These are phyloP conservation scores for Campoletis sonorensis DNA, from an alignment of 1,140 invertebrate species.

Conservation along the genomic window DNA sequence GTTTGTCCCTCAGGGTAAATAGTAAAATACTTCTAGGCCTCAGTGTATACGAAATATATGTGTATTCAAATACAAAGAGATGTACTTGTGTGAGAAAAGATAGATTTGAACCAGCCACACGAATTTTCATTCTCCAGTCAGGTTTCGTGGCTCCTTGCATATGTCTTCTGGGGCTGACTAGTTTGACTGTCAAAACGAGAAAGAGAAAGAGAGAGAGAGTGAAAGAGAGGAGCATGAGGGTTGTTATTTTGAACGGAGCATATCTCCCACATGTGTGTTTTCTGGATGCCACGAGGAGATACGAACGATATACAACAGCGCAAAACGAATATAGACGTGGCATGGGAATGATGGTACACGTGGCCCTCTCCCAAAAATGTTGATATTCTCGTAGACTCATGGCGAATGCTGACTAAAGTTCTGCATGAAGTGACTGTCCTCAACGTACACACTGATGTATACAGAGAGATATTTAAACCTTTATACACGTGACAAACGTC, in stretches of 20 bases:
- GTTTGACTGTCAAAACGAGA: slow-evolving; percentile 4
- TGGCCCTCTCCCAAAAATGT: slow-evolving; percentile 26
- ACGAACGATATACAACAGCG: slow-evolving; percentile 28
- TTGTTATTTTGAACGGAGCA: slow-evolving; percentile 55
- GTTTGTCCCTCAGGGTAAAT: neutral
- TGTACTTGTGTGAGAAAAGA: slow-evolving; percentile 3
- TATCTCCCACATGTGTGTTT: slow-evolving; percentile 50
- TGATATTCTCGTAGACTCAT: neutral
- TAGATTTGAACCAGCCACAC: slow-evolving; percentile 29
- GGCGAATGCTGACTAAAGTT: slow-evolving; percentile 1
- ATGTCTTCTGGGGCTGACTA: slow-evolving; percentile 13
- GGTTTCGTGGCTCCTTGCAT: slow-evolving; percentile 31
- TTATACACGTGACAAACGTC: neutral
- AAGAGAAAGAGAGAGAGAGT: slow-evolving; percentile 1
- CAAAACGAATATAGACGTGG: slow-evolving; percentile 44
- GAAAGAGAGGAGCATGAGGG: slow-evolving; percentile 44
- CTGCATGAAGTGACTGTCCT: slow-evolving; percentile 6
- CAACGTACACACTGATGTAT: neutral
- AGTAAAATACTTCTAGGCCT: neutral
- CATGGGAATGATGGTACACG: slow-evolving; percentile 34
- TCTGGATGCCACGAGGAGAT: slow-evolving; percentile 38
- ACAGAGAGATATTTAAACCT: neutral
- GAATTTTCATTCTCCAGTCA: slow-evolving; percentile 46
- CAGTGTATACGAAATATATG: neutral
- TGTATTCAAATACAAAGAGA: neutral